These are phyloP conservation scores for Mechanitis messenoides DNA, from an alignment of 2,888 invertebrate genomes.

Conservation along the genomic window DNA sequence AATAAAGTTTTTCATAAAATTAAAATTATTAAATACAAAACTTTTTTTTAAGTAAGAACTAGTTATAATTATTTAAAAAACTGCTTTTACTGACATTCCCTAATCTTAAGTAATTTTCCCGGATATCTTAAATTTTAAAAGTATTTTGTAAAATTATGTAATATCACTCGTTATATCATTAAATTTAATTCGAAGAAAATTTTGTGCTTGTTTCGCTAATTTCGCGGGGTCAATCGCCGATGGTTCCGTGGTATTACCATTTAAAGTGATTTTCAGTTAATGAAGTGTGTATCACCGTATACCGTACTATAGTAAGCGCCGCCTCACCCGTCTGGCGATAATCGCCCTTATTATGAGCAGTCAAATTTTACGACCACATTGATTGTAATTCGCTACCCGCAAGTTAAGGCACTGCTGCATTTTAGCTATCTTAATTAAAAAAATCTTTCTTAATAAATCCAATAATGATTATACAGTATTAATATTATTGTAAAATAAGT, in stretches of 20 bases:
- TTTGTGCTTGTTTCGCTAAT: conserved; percentile 62
- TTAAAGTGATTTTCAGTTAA: conserved; percentile 71
- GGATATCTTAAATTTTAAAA: conserved; percentile 46
- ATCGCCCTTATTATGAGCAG: conserved; percentile 71
- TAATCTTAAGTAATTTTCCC: conserved; percentile 14
- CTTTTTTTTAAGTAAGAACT: too few relatives aligned
- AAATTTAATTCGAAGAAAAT: conserved; percentile 61
- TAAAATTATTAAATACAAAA: too few relatives aligned
- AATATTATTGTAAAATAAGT: conserved; percentile 1
- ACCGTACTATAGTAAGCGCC: conserved; percentile 46
- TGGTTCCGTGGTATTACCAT: conserved; percentile 53
- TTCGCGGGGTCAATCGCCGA: conserved; percentile 45
- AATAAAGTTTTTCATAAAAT: too few relatives aligned
- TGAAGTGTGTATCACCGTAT: conserved; percentile 57
- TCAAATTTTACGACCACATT: conserved; percentile 73
- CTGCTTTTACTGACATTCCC: not conserved
- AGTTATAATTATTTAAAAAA: not conserved
- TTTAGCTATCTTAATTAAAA: conserved; percentile 17
- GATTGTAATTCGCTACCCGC: conserved; percentile 64
- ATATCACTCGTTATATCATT: conserved; percentile 59
- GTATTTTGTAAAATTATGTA: conserved; percentile 52
- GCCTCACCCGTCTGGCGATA: conserved; percentile 56
- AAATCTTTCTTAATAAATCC: not conserved
- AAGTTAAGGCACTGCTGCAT: conserved; percentile 60
- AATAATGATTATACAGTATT: not conserved